Conservation (phyloP, 2,797 vertebrate genomes). For the Sebastiscus albofasciatus region DNA sequence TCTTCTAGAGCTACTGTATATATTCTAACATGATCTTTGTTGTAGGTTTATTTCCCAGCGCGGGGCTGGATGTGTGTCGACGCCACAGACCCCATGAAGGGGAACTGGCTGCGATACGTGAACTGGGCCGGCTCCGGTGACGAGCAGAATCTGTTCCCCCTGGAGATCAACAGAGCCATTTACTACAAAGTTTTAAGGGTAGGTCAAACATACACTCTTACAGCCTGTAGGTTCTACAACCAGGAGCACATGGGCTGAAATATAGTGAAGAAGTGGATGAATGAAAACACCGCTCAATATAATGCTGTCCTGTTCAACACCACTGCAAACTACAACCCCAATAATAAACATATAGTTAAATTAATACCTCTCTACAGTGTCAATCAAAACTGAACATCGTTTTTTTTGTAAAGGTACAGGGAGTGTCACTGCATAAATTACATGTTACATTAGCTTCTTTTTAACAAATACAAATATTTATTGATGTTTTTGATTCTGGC, state of each 20-base stretch:
- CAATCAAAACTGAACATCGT: background rate
- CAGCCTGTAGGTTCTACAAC: background rate
- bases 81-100: conserved; percentile 92
- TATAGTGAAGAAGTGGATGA: background rate
- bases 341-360: background rate
- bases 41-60: conserved; percentile 93
- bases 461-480: background rate
- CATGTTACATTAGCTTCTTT: background rate
- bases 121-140: conserved; percentile 92
- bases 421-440: background rate
- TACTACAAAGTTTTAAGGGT: conserved; percentile 96
- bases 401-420: background rate
- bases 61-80: conserved; percentile 97
- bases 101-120: conserved; percentile 94
- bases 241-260: background rate
- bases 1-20: background rate
- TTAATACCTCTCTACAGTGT: background rate
- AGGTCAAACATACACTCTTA: conserved; percentile 32
- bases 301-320: background rate
- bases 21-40: background rate
- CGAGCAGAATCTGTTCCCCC: conserved; percentile 93
- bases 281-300: background rate
- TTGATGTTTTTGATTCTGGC: background rate
- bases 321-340: background rate
- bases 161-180: conserved; percentile 95